These are phyloP conservation scores for Seladonia tumulorum DNA, from an alignment of 2,888 invertebrate species.

Conservation along the genomic window DNA sequence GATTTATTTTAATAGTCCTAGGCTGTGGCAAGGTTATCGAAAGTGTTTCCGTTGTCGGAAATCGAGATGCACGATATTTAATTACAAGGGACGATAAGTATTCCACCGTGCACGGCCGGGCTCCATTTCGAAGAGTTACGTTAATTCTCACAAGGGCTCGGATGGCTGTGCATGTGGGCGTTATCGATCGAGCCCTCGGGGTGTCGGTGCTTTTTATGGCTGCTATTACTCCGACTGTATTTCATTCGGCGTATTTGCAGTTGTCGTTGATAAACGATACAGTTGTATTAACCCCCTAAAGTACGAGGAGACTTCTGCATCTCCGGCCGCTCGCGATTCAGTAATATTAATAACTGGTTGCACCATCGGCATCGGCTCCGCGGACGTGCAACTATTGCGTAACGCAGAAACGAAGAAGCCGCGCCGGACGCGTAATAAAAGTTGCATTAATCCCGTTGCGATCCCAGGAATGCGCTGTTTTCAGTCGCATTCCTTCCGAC, in stretches of 20 bases:
- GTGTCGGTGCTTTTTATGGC: slow-evolving; percentile 72
- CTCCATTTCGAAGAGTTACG: slow-evolving; percentile 56
- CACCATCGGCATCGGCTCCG: slow-evolving; percentile 45
- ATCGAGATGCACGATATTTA: slow-evolving; percentile 47
- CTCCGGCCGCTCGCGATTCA: slow-evolving; percentile 48
- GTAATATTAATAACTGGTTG: slow-evolving; percentile 66
- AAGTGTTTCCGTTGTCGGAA: background rate
- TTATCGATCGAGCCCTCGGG: slow-evolving; percentile 78
- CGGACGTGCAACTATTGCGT: slow-evolving; percentile 60
- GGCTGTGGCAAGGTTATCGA: background rate
- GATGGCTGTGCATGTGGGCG: slow-evolving; percentile 70
- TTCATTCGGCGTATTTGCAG: slow-evolving; percentile 78
- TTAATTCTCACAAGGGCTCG: slow-evolving; percentile 54
- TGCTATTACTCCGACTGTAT: slow-evolving; percentile 76
- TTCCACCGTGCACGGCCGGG: slow-evolving; percentile 34
- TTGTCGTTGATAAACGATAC: slow-evolving; percentile 81
- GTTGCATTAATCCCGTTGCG: background rate
- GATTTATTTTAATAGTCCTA: background rate
- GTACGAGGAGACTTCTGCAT: slow-evolving; percentile 39
- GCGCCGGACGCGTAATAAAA: slow-evolving; percentile 22
- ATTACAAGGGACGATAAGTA: slow-evolving; percentile 43
- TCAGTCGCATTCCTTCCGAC: background rate
- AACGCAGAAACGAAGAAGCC: slow-evolving; percentile 53
- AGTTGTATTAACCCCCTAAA: slow-evolving; percentile 70
- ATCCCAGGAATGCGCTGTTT: background rate